These are phyloP conservation scores for Lasius platythorax DNA, from an alignment of 2,888 invertebrate species.

Conservation along the genomic window DNA sequence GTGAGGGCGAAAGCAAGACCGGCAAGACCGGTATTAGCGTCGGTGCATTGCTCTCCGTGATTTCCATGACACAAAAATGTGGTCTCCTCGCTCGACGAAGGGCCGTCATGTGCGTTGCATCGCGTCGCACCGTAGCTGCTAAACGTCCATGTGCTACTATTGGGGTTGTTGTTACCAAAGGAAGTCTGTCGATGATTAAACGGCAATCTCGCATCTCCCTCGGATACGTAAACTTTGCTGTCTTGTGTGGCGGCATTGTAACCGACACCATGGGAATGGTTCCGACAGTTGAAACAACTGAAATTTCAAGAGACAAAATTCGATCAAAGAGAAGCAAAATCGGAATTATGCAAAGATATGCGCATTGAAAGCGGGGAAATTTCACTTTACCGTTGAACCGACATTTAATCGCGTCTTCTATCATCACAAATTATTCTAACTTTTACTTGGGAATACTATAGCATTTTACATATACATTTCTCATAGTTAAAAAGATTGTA, in stretches of 20 bases:
- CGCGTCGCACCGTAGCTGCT: slow-evolving; percentile 68
- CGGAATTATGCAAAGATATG: background rate
- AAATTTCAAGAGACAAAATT: slow-evolving; percentile 35
- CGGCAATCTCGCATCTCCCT: slow-evolving; percentile 54
- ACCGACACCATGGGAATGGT: slow-evolving; percentile 58
- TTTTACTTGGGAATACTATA: background rate
- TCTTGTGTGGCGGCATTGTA: slow-evolving; percentile 43
- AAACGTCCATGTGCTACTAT: slow-evolving; percentile 6
- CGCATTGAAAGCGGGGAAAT: background rate
- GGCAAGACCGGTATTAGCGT: slow-evolving; percentile 88
- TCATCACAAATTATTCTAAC: background rate
- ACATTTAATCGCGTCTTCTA: background rate
- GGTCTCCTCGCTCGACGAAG: slow-evolving; percentile 81
- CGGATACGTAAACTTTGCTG: slow-evolving; percentile 43
- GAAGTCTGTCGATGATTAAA: slow-evolving; percentile 58
- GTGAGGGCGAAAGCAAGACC: slow-evolving; percentile 92
- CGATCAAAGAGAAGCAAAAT: slow-evolving; percentile 21
- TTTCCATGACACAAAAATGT: slow-evolving; percentile 89
- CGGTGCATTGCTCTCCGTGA: slow-evolving; percentile 89
- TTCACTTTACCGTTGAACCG: background rate
- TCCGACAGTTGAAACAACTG: slow-evolving; percentile 51
- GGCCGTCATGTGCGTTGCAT: background rate
- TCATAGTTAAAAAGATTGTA: background rate
- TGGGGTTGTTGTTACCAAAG: slow-evolving; percentile 29
- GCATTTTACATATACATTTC: background rate